These are phyloP conservation scores for Maconellicoccus hirsutus DNA, from an alignment of 1,140 invertebrate genomes.

Conservation along the genomic window DNA sequence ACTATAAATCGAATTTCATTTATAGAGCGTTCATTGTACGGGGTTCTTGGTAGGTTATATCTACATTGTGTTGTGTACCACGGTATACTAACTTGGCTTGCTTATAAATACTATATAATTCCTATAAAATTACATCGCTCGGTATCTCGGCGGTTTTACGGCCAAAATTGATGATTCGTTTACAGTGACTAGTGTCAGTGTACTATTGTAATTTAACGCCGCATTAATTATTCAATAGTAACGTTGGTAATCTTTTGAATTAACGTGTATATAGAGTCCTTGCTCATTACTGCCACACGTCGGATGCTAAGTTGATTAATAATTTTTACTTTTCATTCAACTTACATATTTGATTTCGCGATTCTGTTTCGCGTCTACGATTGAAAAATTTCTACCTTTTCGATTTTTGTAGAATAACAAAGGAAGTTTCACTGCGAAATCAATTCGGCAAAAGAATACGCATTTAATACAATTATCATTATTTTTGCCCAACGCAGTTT, in stretches of 20 bases:
- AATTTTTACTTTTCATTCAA: neutral
- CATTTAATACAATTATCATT: too few species aligned
- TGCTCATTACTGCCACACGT: neutral
- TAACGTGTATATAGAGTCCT: neutral
- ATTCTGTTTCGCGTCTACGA: too few species aligned
- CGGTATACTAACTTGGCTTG: neutral
- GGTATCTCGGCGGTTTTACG: neutral
- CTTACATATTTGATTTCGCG: too few species aligned
- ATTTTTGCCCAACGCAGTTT: too few species aligned
- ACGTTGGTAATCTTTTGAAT: neutral
- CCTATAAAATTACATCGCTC: neutral
- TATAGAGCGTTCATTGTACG: neutral
- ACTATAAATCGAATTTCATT: neutral
- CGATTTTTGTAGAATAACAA: too few species aligned
- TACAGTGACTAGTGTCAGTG: neutral
- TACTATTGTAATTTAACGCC: neutral
- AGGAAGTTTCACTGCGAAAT: too few species aligned
- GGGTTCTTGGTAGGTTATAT: neutral
- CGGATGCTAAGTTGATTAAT: neutral
- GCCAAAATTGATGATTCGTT: constrained; percentile 4
- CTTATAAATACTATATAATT: neutral
- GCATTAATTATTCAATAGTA: neutral
- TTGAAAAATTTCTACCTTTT: too few species aligned
- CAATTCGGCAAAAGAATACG: too few species aligned
- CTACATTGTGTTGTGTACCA: neutral